Base-by-base conservation (phyloP, 1,140 invertebrate genomes). In the Listronotus bonariensis region DNA sequence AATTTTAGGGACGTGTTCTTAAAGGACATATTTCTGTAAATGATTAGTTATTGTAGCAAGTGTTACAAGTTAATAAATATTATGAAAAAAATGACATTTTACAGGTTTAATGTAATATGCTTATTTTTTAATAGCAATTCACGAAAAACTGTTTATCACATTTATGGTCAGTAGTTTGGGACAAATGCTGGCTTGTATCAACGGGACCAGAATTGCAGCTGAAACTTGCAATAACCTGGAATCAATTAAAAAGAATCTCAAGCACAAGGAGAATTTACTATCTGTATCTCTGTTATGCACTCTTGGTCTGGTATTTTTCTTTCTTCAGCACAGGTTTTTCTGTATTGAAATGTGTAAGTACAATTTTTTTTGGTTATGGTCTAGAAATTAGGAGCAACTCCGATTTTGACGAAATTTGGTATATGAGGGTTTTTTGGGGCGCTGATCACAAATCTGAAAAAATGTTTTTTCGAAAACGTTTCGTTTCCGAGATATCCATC, bases 101-200 rank as follows among this genome's bases (percentile, higher is more conserved):
- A 32, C 26, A 20, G 67, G 55, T n/a, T n/a, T n/a, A n/a, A n/a
- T n/a, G n/a, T n/a, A n/a, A n/a, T n/a, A n/a, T n/a, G n/a, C 55
- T 68, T 61, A 69, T 42, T 72, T 69, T 69, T 66, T 36, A 67
- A 66, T 80, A 95, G 92, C 92, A 72, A 82, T 95, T 49, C 93
- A 95, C 80, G 93, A 95, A 78, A 93, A 95, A 79, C 90, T 96
- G 72, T 96, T 96, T 80, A 92, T 96, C 70, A 83, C 89, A 57
- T 96, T 96, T 78, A 96, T 96, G 93, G 81, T 93, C 65, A 88
- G 89, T 61, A 92, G 92, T 32, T 79, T 95, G 58, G 84, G 86
- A 61, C 92, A 95, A 74, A 95, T 95, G 93, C 79, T 95, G 68
- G 86, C 85, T 52, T 82, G 82, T 59, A 82, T 88, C 66, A 83